Evolutionary conservation across 2,888 invertebrate species (phyloP).

Genomic region (Mythimna impura): DNA sequence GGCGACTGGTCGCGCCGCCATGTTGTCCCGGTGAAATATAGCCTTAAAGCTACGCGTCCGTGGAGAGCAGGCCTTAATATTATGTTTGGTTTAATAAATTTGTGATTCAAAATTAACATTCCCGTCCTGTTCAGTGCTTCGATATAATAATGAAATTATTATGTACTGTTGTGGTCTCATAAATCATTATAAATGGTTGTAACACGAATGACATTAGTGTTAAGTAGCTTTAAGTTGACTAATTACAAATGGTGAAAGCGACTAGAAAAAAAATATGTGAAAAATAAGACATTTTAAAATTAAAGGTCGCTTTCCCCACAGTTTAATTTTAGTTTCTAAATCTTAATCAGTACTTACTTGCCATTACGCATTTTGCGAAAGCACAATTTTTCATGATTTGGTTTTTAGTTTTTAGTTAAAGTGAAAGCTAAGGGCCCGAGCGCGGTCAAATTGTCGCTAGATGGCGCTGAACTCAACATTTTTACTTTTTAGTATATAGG

Average conservation of each 20-base stretch:
- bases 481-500: no score
- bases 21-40: no score
- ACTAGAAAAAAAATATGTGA: constrained; percentile 4
- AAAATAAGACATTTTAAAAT: constrained; percentile 6
- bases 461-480: no score
- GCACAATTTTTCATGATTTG: constrained; percentile 54
- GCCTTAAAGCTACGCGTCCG: no score
- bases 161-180: constrained; percentile 79
- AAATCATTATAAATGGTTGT: constrained; percentile 77
- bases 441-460: no score
- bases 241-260: constrained; percentile 42
- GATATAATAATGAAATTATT: constrained; percentile 74
- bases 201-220: constrained; percentile 78
- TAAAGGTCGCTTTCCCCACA: constrained; percentile 15
- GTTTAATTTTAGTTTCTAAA: constrained; percentile 36
- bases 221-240: constrained; percentile 64
- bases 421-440: no score
- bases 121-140: constrained; percentile 76
- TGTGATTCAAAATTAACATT: constrained; percentile 85
- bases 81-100: constrained; percentile 53
- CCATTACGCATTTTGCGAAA: constrained; percentile 65
- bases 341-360: constrained; percentile 65
- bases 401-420: constrained; percentile 38
- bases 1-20: no score
- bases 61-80: constrained; percentile 6